A percentile compares a stretch with the other conserved stretches of the same genome.
phyloP scores from a whole-genome alignment of 2,113 vertebrate genomes.

The Hippocampus comes region DNA sequence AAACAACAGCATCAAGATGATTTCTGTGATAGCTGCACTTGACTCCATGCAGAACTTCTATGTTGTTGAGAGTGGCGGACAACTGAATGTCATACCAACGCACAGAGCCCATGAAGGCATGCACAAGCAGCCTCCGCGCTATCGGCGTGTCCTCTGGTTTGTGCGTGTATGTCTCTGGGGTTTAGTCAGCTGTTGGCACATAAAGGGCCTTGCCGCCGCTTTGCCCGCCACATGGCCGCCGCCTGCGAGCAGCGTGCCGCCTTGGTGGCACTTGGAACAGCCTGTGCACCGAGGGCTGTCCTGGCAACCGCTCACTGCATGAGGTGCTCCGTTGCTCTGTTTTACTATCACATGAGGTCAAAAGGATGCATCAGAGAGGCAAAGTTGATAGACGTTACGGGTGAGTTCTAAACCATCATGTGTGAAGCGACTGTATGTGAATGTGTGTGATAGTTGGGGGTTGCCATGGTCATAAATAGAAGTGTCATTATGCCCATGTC shows the following conservation, averaged over 20 bases:
- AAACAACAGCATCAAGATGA: neutral
- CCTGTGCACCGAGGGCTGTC: constrained; percentile 23
- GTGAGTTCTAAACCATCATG: constrained; percentile 1
- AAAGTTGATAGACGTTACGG: neutral
- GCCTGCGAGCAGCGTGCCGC: constrained; percentile 34
- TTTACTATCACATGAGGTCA: neutral
- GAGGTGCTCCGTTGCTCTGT: neutral
- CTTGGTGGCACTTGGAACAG: constrained; percentile 34
- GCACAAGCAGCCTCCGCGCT: constrained; percentile 17
- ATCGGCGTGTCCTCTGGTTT: constrained; percentile 39
- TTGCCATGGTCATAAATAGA: constrained; percentile 59
- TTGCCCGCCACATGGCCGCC: constrained; percentile 31
- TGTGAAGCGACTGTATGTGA: neutral
- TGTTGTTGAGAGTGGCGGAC: neutral
- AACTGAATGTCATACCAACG: neutral
- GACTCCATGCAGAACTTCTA: neutral
- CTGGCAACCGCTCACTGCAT: neutral
- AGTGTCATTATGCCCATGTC: constrained; percentile 60
- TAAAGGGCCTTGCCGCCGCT: constrained; percentile 37
- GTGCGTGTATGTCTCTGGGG: constrained; percentile 33
- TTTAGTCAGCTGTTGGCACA: constrained; percentile 64
- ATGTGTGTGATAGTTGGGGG: constrained; percentile 21
- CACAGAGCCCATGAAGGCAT: constrained; percentile 7
- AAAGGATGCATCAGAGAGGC: neutral
- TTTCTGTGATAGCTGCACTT: neutral